Evolutionary conservation across 2,113 vertebrate species (phyloP).

Genomic region (Coturnix japonica): DNA sequence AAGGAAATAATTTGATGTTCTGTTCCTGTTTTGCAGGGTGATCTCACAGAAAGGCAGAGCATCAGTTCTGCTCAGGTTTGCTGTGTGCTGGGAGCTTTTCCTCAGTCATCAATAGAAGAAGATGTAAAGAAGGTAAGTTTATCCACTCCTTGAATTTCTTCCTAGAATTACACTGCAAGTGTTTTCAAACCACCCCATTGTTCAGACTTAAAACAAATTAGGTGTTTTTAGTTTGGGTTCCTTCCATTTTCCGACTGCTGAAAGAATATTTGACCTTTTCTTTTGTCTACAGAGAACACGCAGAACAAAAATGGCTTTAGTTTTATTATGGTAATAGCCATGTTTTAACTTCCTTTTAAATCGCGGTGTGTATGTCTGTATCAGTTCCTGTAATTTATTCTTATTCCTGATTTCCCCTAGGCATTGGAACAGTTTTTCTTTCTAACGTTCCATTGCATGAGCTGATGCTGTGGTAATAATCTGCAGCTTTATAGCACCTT

Average conservation of each 20-base stretch:
- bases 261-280: slow-evolving; percentile 24
- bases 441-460: slow-evolving; percentile 10
- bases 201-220: not conserved
- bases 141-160: not conserved
- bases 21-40: slow-evolving; percentile 9
- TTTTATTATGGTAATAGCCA: slow-evolving; percentile 35
- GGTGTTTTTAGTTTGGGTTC: not conserved
- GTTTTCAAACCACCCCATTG: not conserved
- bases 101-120: slow-evolving; percentile 38
- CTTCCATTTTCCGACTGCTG: slow-evolving; percentile 7
- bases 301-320: slow-evolving; percentile 27
- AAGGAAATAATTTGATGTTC: not conserved
- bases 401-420: slow-evolving; percentile 48
- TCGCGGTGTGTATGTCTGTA: not conserved
- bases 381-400: slow-evolving; percentile 35
- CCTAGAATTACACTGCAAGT: not conserved
- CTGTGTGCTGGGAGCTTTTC: slow-evolving; percentile 45
- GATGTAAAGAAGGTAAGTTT: slow-evolving; percentile 51
- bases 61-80: slow-evolving; percentile 29
- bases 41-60: slow-evolving; percentile 37
- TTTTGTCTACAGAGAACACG: slow-evolving; percentile 24
- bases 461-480: slow-evolving; percentile 32
- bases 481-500: not conserved
- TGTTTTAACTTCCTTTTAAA: slow-evolving; percentile 17
- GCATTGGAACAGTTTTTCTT: slow-evolving; percentile 10